Base-by-base conservation (phyloP, 37 sponge, comb jelly and placozoan genomes). In the Haliclona indistincta region DNA sequence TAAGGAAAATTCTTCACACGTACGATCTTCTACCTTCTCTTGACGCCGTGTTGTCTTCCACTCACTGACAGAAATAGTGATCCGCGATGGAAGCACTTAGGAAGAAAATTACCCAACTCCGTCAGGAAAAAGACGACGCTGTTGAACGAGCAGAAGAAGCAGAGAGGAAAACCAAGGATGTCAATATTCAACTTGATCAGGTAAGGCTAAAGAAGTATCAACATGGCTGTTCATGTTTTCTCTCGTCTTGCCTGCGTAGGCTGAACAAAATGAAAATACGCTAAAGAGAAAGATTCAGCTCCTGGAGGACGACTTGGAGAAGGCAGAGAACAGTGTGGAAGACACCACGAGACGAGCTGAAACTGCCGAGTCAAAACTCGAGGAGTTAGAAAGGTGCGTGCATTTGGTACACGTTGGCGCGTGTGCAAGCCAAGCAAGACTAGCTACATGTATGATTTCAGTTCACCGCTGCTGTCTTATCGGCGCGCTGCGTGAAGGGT, bases 21-120 rank as follows among this genome's bases (percentile, higher is more conserved):
- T n/a, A n/a, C n/a, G n/a, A n/a, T n/a, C n/a, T n/a, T n/a, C n/a
- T n/a, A n/a, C n/a, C n/a, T n/a, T n/a, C n/a, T n/a, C n/a, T n/a
- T n/a, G n/a, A n/a, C n/a, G n/a, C n/a, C n/a, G n/a, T n/a, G n/a
- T n/a, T n/a, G n/a, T n/a, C n/a, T n/a, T n/a, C n/a, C n/a, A n/a
- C n/a, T n/a, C n/a, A n/a, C n/a, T n/a, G n/a, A n/a, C n/a, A n/a
- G n/a, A n/a, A n/a, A n/a, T n/a, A n/a, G n/a, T n/a, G n/a, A n/a
- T n/a, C n/a, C n/a, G n/a, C n/a, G n/a, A 89, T 89, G 89, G 90
- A 90, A 28, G 66, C 67, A 43, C 76, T 90, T 11, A 84, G 77
- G 63, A 81, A 76, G 78, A 85, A 85, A 74, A 20, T 90, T 53
- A 86, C 86, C 6, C 37, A 43, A 37, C 64, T 90, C 43, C 76